Evolutionary conservation across 2,797 vertebrate genomes (phyloP).

Genomic region (Notamacropus eugenii): DNA sequence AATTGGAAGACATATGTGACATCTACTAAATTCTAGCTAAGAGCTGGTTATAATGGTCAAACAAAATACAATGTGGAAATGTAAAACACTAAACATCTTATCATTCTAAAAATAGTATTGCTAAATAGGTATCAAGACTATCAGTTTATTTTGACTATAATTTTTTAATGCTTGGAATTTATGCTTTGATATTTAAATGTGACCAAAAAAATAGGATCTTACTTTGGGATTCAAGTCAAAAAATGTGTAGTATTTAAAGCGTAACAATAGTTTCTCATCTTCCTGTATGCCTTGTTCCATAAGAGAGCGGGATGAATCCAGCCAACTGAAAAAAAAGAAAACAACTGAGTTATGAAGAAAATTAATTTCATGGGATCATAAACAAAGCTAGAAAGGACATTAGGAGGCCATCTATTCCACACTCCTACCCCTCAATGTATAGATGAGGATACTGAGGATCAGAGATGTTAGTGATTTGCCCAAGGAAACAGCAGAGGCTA

Average conservation of each 20-base stretch:
- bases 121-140: background rate
- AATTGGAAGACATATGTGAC: background rate
- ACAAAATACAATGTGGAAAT: background rate
- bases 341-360: conserved; percentile 55
- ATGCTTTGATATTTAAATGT: conserved; percentile 23
- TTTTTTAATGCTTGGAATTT: background rate
- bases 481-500: background rate
- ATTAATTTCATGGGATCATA: conserved; percentile 48
- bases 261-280: conserved; percentile 92
- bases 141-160: background rate
- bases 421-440: background rate
- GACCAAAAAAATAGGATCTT: conserved; percentile 78
- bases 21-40: background rate
- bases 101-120: background rate
- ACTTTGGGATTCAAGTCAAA: conserved; percentile 99
- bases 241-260: conserved; percentile 98
- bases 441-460: background rate
- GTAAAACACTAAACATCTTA: background rate
- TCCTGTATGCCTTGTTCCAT: conserved; percentile 96
- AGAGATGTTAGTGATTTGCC: background rate
- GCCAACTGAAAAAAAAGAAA: conserved; percentile 89
- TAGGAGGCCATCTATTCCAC: background rate
- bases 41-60: background rate
- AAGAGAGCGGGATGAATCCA: conserved; percentile 97
- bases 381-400: conserved; percentile 30